Evolutionary conservation across 2,113 vertebrate species (phyloP).

Genomic region (Protobothrops flavoviridis): DNA sequence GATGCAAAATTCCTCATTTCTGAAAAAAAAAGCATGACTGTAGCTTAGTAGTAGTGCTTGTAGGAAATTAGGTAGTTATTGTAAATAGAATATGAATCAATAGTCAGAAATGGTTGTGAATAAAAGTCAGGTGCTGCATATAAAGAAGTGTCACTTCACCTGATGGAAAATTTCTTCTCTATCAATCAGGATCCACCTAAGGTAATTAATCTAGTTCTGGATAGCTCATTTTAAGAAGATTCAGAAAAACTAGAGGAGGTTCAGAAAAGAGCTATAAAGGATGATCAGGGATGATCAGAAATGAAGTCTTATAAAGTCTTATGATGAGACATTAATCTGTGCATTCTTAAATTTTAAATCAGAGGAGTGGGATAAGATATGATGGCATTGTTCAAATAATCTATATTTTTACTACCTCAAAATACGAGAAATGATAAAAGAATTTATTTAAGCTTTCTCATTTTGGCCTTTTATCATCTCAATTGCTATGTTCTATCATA

Average conservation of each 20-base stretch:
- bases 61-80: neutral
- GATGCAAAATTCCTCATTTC: neutral
- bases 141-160: neutral
- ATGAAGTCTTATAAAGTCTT: neutral
- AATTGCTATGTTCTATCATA: neutral
- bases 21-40: neutral
- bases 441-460: neutral
- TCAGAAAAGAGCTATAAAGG: neutral
- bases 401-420: neutral
- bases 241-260: neutral
- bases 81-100: neutral
- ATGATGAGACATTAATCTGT: neutral
- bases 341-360: neutral
- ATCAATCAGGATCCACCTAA: neutral
- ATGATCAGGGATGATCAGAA: neutral
- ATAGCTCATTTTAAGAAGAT: neutral
- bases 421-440: neutral
- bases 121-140: neutral
- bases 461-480: neutral
- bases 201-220: neutral
- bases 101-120: neutral
- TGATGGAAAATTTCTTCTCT: neutral
- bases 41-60: neutral
- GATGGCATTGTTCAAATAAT: neutral
- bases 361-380: neutral